These are phyloP conservation scores for Hermetia illucens DNA, from an alignment of 1,140 invertebrate species.

Conservation along the genomic window DNA sequence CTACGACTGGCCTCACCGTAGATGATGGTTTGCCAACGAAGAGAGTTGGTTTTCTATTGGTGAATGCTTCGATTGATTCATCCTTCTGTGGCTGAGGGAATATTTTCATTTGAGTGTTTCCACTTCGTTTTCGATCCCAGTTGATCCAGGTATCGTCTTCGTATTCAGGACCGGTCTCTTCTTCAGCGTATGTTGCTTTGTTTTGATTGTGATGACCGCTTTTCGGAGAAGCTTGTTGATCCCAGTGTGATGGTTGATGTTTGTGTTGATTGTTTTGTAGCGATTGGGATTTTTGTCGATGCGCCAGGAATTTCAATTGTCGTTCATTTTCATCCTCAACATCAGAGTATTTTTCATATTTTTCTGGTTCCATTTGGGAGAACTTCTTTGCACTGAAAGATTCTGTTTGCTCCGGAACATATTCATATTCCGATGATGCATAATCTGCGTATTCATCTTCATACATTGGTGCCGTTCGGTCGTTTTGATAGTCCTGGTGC, in stretches of 20 bases:
- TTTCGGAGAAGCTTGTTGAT: neutral
- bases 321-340: neutral
- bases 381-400: neutral
- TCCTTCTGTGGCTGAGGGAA: conserved; percentile 1
- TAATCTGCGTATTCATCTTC: conserved; percentile 5
- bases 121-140: conserved; percentile 11
- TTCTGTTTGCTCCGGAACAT: conserved; percentile 4
- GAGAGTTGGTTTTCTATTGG: neutral
- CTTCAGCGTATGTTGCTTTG: neutral
- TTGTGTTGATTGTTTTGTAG: too few relatives aligned
- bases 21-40: neutral
- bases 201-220: neutral
- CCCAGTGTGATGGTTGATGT: too few relatives aligned
- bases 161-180: conserved; percentile 1
- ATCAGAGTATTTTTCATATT: neutral
- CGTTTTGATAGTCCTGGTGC: too few relatives aligned
- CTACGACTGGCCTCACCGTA: too few relatives aligned
- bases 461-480: conserved; percentile 1
- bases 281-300: neutral
- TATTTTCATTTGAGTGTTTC: conserved; percentile 1
- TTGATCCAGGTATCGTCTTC: conserved; percentile 12
- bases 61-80: neutral
- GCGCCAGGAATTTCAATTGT: neutral
- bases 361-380: neutral
- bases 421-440: conserved; percentile 1